phyloP scores from a whole-genome alignment of 2,113 vertebrate genomes.

The Macroglossus sobrinus region DNA sequence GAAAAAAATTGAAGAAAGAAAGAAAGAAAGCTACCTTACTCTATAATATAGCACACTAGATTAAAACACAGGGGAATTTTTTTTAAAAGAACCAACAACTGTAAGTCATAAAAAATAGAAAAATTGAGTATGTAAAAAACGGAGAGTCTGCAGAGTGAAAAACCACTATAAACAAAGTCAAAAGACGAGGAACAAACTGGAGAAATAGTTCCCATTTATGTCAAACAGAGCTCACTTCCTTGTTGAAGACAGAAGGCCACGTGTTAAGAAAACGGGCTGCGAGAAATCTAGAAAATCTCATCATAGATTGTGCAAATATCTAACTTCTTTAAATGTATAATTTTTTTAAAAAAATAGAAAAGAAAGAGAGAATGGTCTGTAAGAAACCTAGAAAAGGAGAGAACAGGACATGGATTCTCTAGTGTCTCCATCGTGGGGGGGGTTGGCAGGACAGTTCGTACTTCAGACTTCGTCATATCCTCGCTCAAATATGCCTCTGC shows the following conservation, averaged over 20 bases:
- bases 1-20: background rate
- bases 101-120: background rate
- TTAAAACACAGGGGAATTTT: background rate
- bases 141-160: background rate
- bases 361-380: background rate
- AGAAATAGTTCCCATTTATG: background rate
- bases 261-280: background rate
- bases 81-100: background rate
- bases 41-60: background rate
- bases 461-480: background rate
- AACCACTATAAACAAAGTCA: background rate
- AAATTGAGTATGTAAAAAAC: background rate
- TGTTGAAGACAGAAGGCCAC: background rate
- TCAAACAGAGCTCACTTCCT: background rate
- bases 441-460: background rate
- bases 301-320: no score
- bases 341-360: no score
- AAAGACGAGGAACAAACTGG: background rate
- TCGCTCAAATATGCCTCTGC: background rate
- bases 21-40: background rate
- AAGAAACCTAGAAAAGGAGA: background rate
- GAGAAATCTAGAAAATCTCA: background rate
- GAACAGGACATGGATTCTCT: background rate
- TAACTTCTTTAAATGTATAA: background rate
- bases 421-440: background rate